Base-by-base conservation (phyloP, 2,888 invertebrate genomes). In the Lordiphosa fenestrarum region DNA sequence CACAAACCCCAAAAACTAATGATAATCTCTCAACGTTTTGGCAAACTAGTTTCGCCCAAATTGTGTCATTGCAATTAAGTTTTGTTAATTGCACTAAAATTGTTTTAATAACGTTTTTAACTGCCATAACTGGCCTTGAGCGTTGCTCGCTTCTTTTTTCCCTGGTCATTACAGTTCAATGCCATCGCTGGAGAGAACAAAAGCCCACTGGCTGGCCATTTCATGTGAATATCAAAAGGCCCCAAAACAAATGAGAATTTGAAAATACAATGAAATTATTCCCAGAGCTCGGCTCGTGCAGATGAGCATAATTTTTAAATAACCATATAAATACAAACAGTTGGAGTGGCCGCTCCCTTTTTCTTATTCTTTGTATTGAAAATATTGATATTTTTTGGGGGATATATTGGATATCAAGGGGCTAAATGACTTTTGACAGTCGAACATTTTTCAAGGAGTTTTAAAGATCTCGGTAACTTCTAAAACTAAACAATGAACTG, bases 141-240 rank as follows among this genome's bases (percentile, higher is more conserved):
- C 76, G 40, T 6, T 15, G 36, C 12, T 58, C 33, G 36, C 53
- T 50, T 63, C 38, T 47, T 12, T 46, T 66, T 57, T 54, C 52
- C 53, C 46, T 61, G 56, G 57, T 55, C 73, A 76, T 65, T 70
- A 72, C 74, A 65, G 77, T 81, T 77, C 81, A 77, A 81, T 81
- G 77, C 77, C 81, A 81, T 60, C 68, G 55, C 46, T 53, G 40
- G 53, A 56, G 55, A 50, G 50, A 51, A 53, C 56, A 65, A 54
- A 56, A 53, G 65, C 76, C 71, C 73, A 80, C 30, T 30, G 30
- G 30, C 30, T 30, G 30, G 30, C 30, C 25, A 25, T 25, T 25
- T 30, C 30, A 80, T 75, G 80, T 75, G 57, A 64, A 71, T 75
- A 70, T 51, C 71, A 75, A 74, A 73, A 65, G 78, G 30, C 30